Evolutionary conservation across 2,888 invertebrate genomes (phyloP).

Genomic region (Labia minor): DNA sequence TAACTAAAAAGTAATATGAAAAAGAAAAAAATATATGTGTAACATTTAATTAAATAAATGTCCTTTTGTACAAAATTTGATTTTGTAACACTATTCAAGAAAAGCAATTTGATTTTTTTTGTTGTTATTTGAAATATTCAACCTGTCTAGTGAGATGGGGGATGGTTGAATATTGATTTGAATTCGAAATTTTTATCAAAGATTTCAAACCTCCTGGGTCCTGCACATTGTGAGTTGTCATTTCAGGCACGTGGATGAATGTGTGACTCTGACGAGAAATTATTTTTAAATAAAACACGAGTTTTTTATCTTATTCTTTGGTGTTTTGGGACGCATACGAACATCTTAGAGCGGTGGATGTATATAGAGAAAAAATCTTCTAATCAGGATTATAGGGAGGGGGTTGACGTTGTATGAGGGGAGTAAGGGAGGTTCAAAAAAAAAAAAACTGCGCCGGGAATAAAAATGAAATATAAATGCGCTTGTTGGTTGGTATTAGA

Average conservation of each 20-base stretch:
- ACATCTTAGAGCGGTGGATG: background rate
- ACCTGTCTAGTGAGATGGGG: too few relatives aligned
- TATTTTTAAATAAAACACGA: conserved; percentile 2
- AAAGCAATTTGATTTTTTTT: too few relatives aligned
- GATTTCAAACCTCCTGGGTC: background rate
- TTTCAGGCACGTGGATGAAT: background rate
- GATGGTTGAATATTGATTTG: background rate
- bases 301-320: background rate
- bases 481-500: too few relatives aligned
- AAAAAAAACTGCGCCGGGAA: conserved; percentile 13
- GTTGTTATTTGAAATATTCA: too few relatives aligned
- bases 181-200: background rate
- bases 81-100: too few relatives aligned
- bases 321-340: background rate
- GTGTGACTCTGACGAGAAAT: background rate
- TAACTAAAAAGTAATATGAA: too few relatives aligned
- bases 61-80: too few relatives aligned
- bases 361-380: background rate
- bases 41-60: too few relatives aligned
- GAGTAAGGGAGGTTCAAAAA: too few relatives aligned
- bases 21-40: too few relatives aligned
- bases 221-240: background rate
- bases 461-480: conserved; percentile 7
- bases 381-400: conserved; percentile 1
- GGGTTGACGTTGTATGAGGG: too few relatives aligned